phyloP scores from a whole-genome alignment of 37 sponge, comb jelly and placozoan species.

The Crambe crambe region DNA sequence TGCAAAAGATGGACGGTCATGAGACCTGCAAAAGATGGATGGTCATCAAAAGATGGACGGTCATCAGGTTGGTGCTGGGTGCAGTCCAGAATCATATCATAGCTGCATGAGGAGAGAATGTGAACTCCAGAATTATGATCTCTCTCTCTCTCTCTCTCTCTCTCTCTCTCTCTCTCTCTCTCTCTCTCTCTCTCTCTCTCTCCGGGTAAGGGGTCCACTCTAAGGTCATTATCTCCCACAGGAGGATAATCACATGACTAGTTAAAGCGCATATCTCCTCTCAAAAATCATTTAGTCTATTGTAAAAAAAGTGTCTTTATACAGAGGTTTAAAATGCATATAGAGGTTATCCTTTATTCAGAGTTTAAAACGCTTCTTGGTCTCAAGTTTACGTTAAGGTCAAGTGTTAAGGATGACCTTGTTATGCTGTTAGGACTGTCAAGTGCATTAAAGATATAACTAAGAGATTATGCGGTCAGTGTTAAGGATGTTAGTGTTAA shows the following conservation, averaged over 20 bases:
- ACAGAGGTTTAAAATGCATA: neutral
- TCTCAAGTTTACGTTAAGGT: neutral
- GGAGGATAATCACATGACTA: neutral
- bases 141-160: constrained; percentile 75
- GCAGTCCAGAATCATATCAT: constrained; percentile 63
- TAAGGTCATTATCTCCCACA: constrained; percentile 91
- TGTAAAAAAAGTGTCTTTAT: neutral
- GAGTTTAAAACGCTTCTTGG: neutral
- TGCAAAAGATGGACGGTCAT: constrained; percentile 64
- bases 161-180: constrained; percentile 76
- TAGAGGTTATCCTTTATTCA: neutral
- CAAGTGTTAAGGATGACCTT: neutral
- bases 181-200: too few species aligned
- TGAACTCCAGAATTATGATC: too few species aligned
- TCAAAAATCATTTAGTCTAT: too few species aligned
- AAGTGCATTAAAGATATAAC: too few species aligned
- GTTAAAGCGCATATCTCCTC: neutral
- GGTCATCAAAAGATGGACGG: too few species aligned
- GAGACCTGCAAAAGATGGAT: too few species aligned
- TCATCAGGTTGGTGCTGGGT: constrained; percentile 67
- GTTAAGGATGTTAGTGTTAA: too few species aligned
- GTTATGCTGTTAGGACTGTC: too few species aligned
- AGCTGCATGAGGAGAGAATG: too few species aligned
- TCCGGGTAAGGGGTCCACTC: constrained; percentile 85
- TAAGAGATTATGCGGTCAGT: too few species aligned